A percentile compares a stretch with the other conserved stretches of the same genome.
Conservation (phyloP, 2,113 vertebrate species). For the human region DNA sequence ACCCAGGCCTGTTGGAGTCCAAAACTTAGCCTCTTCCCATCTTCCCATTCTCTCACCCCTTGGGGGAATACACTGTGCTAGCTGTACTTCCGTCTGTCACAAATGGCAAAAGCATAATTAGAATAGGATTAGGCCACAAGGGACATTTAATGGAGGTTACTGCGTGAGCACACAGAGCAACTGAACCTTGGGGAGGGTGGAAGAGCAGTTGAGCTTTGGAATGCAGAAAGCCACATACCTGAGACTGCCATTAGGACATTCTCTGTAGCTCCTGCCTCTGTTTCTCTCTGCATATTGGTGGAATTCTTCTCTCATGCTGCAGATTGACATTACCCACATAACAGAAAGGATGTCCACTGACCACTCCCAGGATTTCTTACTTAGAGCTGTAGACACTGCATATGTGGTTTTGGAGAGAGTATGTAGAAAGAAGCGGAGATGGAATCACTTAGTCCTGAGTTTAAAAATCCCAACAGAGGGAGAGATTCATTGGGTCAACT, state of each 20-base stretch:
- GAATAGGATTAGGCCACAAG: neutral
- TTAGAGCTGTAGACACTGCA: neutral
- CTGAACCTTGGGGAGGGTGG: neutral
- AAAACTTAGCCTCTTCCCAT: neutral
- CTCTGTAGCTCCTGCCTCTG: neutral
- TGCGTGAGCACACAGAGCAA: neutral
- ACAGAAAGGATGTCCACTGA: neutral
- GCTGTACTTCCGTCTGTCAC: neutral
- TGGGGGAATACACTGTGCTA: neutral
- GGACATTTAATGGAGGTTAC: neutral
- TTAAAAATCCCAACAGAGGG: neutral
- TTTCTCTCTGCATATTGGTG: neutral
- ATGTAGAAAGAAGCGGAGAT: neutral
- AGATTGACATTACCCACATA: neutral
- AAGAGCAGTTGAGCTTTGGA: neutral
- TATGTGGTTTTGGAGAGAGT: neutral
- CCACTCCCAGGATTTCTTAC: neutral
- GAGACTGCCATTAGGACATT: neutral
- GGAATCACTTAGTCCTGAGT: neutral
- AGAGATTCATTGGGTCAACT: neutral
- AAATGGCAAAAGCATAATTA: neutral
- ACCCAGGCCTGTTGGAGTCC: neutral
- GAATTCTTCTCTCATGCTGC: neutral
- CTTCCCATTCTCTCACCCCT: neutral
- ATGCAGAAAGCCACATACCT: neutral